Conservation (phyloP, 2,797 vertebrate genomes). For the Halcyon smyrnensis region DNA sequence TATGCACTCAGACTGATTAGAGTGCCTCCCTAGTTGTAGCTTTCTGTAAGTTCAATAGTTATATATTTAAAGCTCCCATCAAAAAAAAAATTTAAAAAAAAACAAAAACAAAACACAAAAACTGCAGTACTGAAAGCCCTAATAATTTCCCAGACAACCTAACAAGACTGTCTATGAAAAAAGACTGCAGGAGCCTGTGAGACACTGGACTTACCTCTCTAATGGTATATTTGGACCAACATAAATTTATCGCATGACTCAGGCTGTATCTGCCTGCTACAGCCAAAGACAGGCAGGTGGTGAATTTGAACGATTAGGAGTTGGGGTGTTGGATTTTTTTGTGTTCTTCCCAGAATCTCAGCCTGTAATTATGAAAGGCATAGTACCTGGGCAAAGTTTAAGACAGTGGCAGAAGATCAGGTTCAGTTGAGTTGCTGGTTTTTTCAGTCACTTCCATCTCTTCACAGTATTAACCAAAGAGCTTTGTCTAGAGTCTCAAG, state of each 20-base stretch:
- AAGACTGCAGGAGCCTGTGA: neutral
- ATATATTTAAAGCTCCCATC: neutral
- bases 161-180: neutral
- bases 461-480: neutral
- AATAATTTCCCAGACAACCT: neutral
- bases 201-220: neutral
- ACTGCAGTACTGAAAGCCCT: neutral
- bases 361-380: neutral
- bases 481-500: neutral
- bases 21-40: neutral
- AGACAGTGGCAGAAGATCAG: neutral
- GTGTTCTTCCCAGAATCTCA: neutral
- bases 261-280: neutral
- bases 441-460: neutral
- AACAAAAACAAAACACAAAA: neutral
- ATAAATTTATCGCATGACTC: neutral
- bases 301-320: neutral
- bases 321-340: neutral
- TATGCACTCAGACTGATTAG: neutral
- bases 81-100: neutral
- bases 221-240: neutral
- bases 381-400: neutral
- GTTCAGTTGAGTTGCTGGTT: neutral
- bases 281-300: neutral
- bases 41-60: neutral